Evolutionary conservation across 1,140 invertebrate species (phyloP).

Genomic region (Lepidotrigona ventralis): DNA sequence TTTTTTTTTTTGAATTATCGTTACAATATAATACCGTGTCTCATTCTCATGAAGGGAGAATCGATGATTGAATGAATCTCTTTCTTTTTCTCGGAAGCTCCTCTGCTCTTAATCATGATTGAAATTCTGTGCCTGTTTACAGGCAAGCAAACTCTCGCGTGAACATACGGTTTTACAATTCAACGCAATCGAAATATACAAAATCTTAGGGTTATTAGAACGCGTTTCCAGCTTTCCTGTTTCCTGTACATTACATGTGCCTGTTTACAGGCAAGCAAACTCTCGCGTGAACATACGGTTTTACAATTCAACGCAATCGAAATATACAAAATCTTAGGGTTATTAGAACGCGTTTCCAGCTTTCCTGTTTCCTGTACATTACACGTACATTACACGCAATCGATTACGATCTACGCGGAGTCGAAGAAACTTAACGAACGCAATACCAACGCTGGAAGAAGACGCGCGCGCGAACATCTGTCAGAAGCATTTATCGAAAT

Average conservation of each 20-base stretch:
- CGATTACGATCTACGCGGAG: not conserved
- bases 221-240: not conserved
- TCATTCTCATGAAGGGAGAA: not conserved
- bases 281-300: not conserved
- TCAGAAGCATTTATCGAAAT: not conserved
- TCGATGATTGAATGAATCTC: not conserved
- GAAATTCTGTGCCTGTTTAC: not conserved
- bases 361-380: not conserved
- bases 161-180: not conserved
- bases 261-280: not conserved
- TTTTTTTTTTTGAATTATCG: not conserved
- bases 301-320: constrained; percentile 9
- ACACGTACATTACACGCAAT: not conserved
- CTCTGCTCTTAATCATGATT: not conserved
- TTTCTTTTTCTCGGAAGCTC: not conserved
- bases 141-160: not conserved
- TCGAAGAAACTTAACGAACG: constrained; percentile 8
- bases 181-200: constrained; percentile 20
- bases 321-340: constrained; percentile 18
- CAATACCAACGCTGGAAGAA: constrained; percentile 18
- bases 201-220: constrained; percentile 10
- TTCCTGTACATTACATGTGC: constrained; percentile 15
- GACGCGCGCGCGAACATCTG: constrained; percentile 6
- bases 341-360: not conserved
- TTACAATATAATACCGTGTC: not conserved